Evolutionary conservation across 2,888 invertebrate species (phyloP), one percentile per base, ranked within the genome.

Genomic region (Thymelicus acteon): DNA sequence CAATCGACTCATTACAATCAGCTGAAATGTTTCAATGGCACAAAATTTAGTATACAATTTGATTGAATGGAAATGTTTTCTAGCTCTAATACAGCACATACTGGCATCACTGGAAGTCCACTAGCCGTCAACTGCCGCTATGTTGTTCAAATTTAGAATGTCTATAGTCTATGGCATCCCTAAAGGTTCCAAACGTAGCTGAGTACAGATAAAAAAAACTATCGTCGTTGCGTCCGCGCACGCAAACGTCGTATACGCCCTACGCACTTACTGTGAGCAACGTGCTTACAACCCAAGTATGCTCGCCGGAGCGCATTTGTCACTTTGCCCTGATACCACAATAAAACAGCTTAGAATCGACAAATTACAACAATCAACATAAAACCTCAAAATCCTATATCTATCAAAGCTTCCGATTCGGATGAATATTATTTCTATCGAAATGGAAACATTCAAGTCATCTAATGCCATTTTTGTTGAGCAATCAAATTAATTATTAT

Each of bases 221-320:
- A 78, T 40, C 12, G 13, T 68, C 54, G 68, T 57, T 47, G 72
- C 65, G 62, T 13, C 58, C 37, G 8, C 48, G 69, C 57, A 31
- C 39, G 37, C 52, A 69, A 24, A 10, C 58, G 44, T 13, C 39
- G 58, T 15, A 7, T 57, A 57, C 70, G 49, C 8, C 70, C 64
- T 93, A 93, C 89, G 84, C 84, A 93, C 94, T 94, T 94, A 94
- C 94, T 94, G 93, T 93, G 93, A 84, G 94, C 94, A 85, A 92
- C 89, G 86, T 87, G 89, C 90, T 94, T 94, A 94, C 93, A 94
- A 93, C 93, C 91, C 89, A 93, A 93, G 90, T 94, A 94, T 77
- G 92, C 93, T 82, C 93, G 88, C 87, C 94, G 90, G 79, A 94
- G 89, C 83, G 94, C 94, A 82, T 86, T 88, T 83, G 91, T 92